Evolutionary conservation across 2,888 invertebrate species (phyloP).

Genomic region (Chromoteleia sp.): DNA sequence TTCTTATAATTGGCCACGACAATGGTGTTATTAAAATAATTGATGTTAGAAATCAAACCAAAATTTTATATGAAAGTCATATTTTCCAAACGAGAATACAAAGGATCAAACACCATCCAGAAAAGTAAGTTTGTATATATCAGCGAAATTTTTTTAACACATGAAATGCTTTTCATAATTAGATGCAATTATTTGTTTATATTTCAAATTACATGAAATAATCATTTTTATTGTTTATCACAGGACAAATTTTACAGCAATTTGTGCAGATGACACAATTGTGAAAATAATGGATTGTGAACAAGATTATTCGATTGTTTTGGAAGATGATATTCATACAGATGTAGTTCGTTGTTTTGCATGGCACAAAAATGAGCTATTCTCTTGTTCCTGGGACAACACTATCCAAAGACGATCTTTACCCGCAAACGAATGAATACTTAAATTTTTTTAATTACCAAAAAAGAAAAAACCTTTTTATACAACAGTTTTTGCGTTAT

Average conservation of each 20-base stretch:
- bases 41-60: constrained; percentile 85
- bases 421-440: constrained; percentile 9
- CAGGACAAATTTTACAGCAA: constrained; percentile 84
- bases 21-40: constrained; percentile 85
- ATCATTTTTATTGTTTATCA: constrained; percentile 8
- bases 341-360: constrained; percentile 87
- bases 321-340: constrained; percentile 84
- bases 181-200: too few relatives aligned
- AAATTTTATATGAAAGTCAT: constrained; percentile 78
- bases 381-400: constrained; percentile 87
- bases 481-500: background rate
- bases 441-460: background rate
- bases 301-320: constrained; percentile 80
- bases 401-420: constrained; percentile 80
- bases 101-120: constrained; percentile 82
- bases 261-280: constrained; percentile 85
- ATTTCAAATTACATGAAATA: too few relatives aligned
- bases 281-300: constrained; percentile 84
- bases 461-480: background rate
- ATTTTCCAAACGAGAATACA: constrained; percentile 82
- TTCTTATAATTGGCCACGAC: constrained; percentile 85
- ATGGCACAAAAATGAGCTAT: constrained; percentile 86
- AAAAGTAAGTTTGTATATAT: constrained; percentile 72
- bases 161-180: too few relatives aligned
- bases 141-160: too few relatives aligned